Evolutionary conservation across 2,113 vertebrate species (phyloP).

Genomic region (Spizaetus ornatus): DNA sequence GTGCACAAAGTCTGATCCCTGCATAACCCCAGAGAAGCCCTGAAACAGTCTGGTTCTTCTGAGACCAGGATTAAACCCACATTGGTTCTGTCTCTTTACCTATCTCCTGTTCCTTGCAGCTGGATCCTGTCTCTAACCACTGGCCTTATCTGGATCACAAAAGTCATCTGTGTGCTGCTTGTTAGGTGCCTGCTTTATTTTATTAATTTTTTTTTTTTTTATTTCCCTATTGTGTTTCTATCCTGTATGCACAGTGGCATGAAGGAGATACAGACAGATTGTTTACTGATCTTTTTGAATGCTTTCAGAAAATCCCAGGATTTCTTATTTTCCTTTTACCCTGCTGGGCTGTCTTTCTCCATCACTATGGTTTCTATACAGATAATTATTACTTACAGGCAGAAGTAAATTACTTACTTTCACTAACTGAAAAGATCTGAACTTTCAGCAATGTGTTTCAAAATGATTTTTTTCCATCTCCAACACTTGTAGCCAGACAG

Average conservation of each 20-base stretch:
- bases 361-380: constrained; percentile 14
- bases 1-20: neutral
- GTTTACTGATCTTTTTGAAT: neutral
- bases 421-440: constrained; percentile 15
- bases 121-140: neutral
- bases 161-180: neutral
- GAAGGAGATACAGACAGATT: neutral
- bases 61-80: neutral
- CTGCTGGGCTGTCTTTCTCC: constrained; percentile 2
- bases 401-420: constrained; percentile 46
- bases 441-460: constrained; percentile 24
- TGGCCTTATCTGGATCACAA: neutral
- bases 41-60: neutral
- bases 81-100: neutral
- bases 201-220: neutral
- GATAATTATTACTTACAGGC: constrained; percentile 33
- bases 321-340: constrained; percentile 24
- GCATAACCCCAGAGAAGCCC: neutral
- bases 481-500: neutral
- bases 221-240: neutral
- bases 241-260: neutral
- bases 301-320: constrained; percentile 18
- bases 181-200: neutral
- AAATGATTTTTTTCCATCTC: neutral
- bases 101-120: neutral